Conservation (phyloP, 2,797 vertebrate genomes). For the Anguilla marmorata region DNA sequence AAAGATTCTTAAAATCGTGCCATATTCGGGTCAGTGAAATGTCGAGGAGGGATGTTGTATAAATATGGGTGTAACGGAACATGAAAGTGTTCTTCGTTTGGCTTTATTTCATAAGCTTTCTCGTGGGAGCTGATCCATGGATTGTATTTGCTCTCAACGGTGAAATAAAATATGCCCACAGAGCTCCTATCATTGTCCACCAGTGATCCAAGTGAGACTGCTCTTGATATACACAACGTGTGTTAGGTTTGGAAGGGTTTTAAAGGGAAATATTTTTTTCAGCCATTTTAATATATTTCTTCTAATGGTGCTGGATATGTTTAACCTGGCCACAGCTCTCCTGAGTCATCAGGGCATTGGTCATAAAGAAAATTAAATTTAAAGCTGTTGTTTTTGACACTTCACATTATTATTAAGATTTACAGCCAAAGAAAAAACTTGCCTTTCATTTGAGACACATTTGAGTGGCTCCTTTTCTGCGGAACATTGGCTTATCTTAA, state of each 20-base stretch:
- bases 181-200: neutral
- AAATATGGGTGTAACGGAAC: neutral
- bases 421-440: slow-evolving; percentile 9
- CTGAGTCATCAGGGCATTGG: neutral
- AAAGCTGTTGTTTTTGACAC: neutral
- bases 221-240: neutral
- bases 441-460: neutral
- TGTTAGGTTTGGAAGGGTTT: neutral
- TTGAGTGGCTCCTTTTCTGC: neutral
- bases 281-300: neutral
- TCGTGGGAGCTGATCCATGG: neutral
- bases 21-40: neutral
- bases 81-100: neutral
- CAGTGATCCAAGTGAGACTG: neutral
- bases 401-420: neutral
- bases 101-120: neutral
- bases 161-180: neutral
- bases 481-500: neutral
- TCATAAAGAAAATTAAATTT: neutral
- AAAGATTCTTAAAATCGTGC: neutral
- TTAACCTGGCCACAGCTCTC: neutral
- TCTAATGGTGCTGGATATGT: neutral
- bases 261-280: neutral
- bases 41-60: neutral
- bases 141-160: neutral